Conservation (phyloP, 1,140 invertebrate species). For the Calephelis virginiensis region DNA sequence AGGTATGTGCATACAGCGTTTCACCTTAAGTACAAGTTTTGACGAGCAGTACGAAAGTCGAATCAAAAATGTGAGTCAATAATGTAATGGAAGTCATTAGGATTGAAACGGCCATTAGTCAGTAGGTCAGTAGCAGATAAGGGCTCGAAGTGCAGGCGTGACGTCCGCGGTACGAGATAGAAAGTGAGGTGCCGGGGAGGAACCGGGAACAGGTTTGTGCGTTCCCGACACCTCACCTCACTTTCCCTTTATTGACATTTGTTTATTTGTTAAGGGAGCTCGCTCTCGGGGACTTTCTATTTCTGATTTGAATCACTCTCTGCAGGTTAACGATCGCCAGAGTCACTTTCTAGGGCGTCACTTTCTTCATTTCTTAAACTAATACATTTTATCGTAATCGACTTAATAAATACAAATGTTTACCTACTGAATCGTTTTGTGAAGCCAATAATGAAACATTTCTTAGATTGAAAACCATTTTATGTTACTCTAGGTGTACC, state of each 20-base stretch:
- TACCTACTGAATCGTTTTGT: too few relatives aligned
- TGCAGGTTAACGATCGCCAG: slow-evolving; percentile 59
- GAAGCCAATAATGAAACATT: too few relatives aligned
- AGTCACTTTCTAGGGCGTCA: slow-evolving; percentile 67
- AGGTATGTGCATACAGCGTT: too few relatives aligned
- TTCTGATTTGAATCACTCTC: slow-evolving; percentile 43
- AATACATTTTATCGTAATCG: slow-evolving; percentile 20
- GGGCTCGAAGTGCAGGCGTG: slow-evolving; percentile 34
- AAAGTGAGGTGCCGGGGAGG: slow-evolving; percentile 30
- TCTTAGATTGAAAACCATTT: too few relatives aligned
- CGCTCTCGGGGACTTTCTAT: slow-evolving; percentile 41
- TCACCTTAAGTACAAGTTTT: too few relatives aligned
- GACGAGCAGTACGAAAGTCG: neutral
- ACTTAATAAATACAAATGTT: neutral
- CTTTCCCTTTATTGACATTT: slow-evolving; percentile 37
- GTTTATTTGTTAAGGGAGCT: slow-evolving; percentile 73
- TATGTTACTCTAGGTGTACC: too few relatives aligned
- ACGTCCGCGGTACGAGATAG: slow-evolving; percentile 25
- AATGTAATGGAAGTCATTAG: slow-evolving; percentile 24
- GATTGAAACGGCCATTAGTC: slow-evolving; percentile 52
- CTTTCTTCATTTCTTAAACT: slow-evolving; percentile 64
- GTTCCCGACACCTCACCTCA: slow-evolving; percentile 37
- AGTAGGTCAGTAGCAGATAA: slow-evolving; percentile 61
- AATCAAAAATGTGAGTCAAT: neutral
- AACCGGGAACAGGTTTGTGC: slow-evolving; percentile 55